phyloP scores from a whole-genome alignment of 92 coral and sea anemone species.

The Porites lobata region DNA sequence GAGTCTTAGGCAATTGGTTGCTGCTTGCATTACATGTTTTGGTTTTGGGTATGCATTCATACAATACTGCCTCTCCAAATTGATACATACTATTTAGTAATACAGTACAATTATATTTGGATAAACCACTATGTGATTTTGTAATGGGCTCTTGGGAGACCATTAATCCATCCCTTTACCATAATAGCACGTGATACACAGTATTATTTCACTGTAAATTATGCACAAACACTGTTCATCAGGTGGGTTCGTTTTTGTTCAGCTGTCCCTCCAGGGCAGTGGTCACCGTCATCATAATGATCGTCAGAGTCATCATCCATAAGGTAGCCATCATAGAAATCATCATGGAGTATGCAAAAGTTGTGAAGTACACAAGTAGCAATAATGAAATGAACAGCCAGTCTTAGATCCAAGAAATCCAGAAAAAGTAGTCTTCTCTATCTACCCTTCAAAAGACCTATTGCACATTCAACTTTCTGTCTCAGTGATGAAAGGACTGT shows the following conservation, averaged over 20 bases:
- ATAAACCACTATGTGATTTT: too few species aligned
- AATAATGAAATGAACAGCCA: conserved; percentile 47
- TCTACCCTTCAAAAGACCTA: conserved; percentile 41
- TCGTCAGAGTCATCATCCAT: conserved; percentile 40
- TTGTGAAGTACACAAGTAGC: conserved; percentile 72
- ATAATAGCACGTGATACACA: too few species aligned
- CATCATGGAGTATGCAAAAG: conserved; percentile 58
- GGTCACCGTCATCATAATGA: conserved; percentile 32
- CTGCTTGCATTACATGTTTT: too few species aligned
- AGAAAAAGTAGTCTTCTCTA: conserved; percentile 57
- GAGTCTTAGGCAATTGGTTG: too few species aligned
- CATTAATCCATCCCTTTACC: too few species aligned
- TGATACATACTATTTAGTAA: too few species aligned
- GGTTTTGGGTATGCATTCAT: too few species aligned
- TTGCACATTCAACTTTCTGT: conserved; percentile 47
- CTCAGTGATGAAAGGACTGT: conserved; percentile 41
- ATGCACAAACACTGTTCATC: conserved; percentile 47
- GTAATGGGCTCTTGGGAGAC: too few species aligned
- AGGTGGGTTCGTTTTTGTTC: conserved; percentile 50
- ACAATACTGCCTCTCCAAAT: too few species aligned
- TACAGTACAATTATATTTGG: too few species aligned
- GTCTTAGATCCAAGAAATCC: conserved; percentile 46
- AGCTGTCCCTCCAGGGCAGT: conserved; percentile 25
- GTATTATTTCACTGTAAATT: too few species aligned
- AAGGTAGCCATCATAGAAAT: conserved; percentile 57